These are phyloP conservation scores for Psittacula derbiana DNA, from an alignment of 2,797 vertebrate genomes.

Conservation along the genomic window DNA sequence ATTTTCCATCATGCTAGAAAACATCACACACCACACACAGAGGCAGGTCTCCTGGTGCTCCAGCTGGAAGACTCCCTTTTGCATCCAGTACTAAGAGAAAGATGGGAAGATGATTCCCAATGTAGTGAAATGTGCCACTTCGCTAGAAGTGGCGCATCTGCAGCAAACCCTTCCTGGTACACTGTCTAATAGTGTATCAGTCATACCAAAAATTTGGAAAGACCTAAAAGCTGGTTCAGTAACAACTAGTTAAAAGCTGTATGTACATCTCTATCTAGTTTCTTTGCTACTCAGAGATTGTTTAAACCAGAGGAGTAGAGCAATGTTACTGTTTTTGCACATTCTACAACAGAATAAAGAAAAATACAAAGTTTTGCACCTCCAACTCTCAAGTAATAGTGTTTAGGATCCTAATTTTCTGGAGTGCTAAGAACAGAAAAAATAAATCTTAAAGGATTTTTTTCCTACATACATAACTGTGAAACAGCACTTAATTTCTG, in stretches of 20 bases:
- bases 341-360: not conserved
- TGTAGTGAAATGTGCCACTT: not conserved
- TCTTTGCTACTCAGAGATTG: not conserved
- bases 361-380: not conserved
- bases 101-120: not conserved
- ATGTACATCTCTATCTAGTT: not conserved
- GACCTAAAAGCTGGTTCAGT: not conserved
- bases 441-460: not conserved
- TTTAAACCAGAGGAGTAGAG: not conserved
- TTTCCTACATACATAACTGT: not conserved
- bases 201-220: not conserved
- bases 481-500: not conserved
- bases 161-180: not conserved
- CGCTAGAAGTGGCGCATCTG: not conserved
- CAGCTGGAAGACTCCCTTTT: not conserved
- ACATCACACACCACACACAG: not conserved
- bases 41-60: not conserved
- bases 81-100: not conserved
- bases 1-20: not conserved
- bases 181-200: not conserved
- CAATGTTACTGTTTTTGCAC: not conserved
- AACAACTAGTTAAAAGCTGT: not conserved
- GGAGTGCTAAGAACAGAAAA: not conserved
- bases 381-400: not conserved
- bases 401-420: not conserved